phyloP scores from a whole-genome alignment of 2,888 invertebrate species.

The Lycocerus yunnanus region DNA sequence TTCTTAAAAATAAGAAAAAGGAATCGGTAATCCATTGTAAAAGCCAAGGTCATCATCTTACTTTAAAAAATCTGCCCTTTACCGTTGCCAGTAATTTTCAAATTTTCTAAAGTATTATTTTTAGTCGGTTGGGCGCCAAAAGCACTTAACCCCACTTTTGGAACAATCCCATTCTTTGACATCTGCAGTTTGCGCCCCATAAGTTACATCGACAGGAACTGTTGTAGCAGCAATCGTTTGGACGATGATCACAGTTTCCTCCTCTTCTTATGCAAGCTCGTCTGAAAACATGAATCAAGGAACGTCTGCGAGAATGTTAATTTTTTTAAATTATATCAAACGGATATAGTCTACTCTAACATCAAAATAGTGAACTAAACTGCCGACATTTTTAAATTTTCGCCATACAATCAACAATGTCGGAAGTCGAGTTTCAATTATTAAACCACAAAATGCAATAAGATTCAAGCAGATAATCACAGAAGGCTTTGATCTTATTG shows the following conservation, averaged over 20 bases:
- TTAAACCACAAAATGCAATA: not conserved
- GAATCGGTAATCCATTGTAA: slow-evolving; percentile 18
- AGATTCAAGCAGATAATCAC: not conserved
- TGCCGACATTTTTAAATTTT: not conserved
- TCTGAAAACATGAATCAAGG: slow-evolving; percentile 84
- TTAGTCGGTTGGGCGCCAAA: not conserved
- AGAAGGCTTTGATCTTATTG: not conserved
- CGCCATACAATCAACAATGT: not conserved
- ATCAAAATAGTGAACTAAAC: not conserved
- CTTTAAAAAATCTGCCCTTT: not conserved
- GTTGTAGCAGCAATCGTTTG: slow-evolving; percentile 84
- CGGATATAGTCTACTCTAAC: slow-evolving; percentile 22
- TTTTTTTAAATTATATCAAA: slow-evolving; percentile 51
- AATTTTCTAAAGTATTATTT: not conserved
- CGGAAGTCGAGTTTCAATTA: not conserved
- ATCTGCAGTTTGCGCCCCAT: slow-evolving; percentile 88
- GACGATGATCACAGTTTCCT: slow-evolving; percentile 83
- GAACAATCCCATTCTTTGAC: slow-evolving; percentile 87
- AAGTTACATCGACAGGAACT: slow-evolving; percentile 86
- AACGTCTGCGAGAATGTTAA: slow-evolving; percentile 75
- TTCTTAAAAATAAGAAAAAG: not conserved
- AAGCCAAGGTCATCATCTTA: slow-evolving; percentile 21
- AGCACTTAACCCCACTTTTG: slow-evolving; percentile 77
- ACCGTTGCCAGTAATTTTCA: not conserved
- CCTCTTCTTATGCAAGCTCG: slow-evolving; percentile 81